Evolutionary conservation across 2,797 vertebrate genomes (phyloP).

Genomic region (Sphenopsis melanotis): DNA sequence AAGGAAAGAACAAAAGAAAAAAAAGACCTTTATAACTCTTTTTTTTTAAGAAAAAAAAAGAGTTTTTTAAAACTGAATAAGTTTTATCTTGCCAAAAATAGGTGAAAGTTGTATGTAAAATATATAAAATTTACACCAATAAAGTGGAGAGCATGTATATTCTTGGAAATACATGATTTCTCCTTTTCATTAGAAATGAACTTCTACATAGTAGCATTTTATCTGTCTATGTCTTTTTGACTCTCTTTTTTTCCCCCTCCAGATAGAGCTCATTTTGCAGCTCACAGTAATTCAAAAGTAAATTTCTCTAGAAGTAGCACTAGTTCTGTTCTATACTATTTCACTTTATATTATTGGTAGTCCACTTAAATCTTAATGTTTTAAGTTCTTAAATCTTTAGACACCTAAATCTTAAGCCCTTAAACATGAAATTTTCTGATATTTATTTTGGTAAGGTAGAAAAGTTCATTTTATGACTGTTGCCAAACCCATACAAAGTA

Average conservation of each 20-base stretch:
- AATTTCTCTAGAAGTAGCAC: not conserved
- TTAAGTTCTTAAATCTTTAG: not conserved
- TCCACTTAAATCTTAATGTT: not conserved
- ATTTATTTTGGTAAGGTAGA: not conserved
- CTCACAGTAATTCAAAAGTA: not conserved
- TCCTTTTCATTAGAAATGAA: not conserved
- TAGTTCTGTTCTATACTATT: not conserved
- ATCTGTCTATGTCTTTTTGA: not conserved
- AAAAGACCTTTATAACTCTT: fast-evolving
- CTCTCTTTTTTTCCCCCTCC: fast-evolving
- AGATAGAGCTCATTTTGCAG: not conserved
- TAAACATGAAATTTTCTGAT: not conserved
- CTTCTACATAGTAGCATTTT: not conserved
- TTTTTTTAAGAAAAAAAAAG: too few relatives aligned
- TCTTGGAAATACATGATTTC: not conserved
- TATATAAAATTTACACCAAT: not conserved
- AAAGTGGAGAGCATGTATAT: not conserved
- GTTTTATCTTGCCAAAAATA: not conserved
- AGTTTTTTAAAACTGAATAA: not conserved
- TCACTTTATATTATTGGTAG: not conserved
- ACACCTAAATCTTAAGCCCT: not conserved
- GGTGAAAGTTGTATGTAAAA: not conserved
- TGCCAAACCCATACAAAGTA: not conserved
- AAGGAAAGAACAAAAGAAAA: not conserved
- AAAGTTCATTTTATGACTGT: not conserved